Base-by-base conservation (phyloP, 30 jellyfish, hydroid and myxozoan species). In the Turritopsis rubra region DNA sequence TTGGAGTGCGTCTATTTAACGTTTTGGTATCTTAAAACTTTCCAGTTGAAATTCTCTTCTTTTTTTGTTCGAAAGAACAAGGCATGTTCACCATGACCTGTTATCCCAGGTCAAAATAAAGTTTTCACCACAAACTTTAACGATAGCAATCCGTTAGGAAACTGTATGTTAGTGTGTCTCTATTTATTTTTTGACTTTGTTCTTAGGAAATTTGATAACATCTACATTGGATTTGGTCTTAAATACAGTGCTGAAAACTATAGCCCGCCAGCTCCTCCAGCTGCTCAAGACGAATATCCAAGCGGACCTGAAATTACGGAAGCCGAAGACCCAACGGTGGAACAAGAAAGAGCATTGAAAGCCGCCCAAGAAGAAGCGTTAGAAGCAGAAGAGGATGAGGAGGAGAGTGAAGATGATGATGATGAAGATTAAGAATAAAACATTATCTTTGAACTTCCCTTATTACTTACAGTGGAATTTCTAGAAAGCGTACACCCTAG, bases 261-360 rank as follows among this genome's bases (percentile, higher is more conserved):
- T 85, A 92, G 95, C 82, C 98, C 98, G 8, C 96, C 98, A 16
- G 87, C 92, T 22, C 98, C 98, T 29, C 98, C 98, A 1, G 79
- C 96, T 9, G 92, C 91, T 1, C 98, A 86, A 82, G 98, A 92
- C 16, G 98, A 92, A 82, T 92, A 92, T 84, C 95, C 97, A 31
- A 87, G 93, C 65, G 96, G 96, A 17, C 95, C 98, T 4, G 96
- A 92, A 28, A 84, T 92, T 18, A 87, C 98, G 52, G 98, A 92
- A 65, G 88, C 88, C 27, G 96, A 92, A 28, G 98, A 92, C 72
- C 98, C 98, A 16, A 92, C 98, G 5, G 98, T 92, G 22, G 98
- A 92, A 81, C 95, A 88, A 52, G 98, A 92, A 79, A 85, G 98
- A 25, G 96, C 98, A 66, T 78, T 92, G 81, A 70, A 80, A 75